These are phyloP conservation scores for Cartodere bifasciata DNA, from an alignment of 2,888 invertebrate genomes.

Conservation along the genomic window DNA sequence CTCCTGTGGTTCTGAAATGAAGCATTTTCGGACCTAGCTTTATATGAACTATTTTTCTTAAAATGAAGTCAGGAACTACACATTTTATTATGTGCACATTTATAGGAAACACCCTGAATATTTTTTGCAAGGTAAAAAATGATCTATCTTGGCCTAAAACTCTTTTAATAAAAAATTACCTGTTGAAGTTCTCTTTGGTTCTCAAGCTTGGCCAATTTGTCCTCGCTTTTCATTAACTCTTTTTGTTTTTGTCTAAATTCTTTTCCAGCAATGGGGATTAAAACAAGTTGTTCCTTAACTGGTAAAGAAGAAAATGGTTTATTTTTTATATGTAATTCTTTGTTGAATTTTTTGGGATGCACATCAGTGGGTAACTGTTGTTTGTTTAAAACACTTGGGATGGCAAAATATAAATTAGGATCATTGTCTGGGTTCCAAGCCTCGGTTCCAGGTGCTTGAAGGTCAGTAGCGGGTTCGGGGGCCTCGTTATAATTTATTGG, in stretches of 20 bases:
- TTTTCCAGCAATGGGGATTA: conserved; percentile 34
- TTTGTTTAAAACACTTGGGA: conserved; percentile 31
- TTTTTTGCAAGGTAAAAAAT: too few species aligned
- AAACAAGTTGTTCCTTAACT: conserved; percentile 38
- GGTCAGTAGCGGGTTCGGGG: conserved; percentile 35
- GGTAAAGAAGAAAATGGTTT: conserved; percentile 29
- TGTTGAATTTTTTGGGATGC: conserved; percentile 47
- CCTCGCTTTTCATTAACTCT: conserved; percentile 27
- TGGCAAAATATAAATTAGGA: conserved; percentile 30
- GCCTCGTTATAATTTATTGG: conserved; percentile 22
- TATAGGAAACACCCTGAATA: too few species aligned
- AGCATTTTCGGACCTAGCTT: too few species aligned
- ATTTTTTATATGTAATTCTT: conserved; percentile 33
- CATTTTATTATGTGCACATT: too few species aligned
- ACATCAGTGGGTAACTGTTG: conserved; percentile 39
- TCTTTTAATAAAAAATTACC: too few species aligned
- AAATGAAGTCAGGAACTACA: too few species aligned
- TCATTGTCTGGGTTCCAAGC: conserved; percentile 33
- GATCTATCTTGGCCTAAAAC: too few species aligned
- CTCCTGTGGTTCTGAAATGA: too few species aligned
- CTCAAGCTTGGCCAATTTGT: conserved; percentile 39
- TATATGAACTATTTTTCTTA: too few species aligned
- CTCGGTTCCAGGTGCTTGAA: conserved; percentile 35
- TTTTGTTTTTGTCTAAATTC: conserved; percentile 27
- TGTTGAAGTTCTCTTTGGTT: conserved; percentile 37